Base-by-base conservation (phyloP, 1,140 invertebrate species). In the Platyscapa corneri region DNA sequence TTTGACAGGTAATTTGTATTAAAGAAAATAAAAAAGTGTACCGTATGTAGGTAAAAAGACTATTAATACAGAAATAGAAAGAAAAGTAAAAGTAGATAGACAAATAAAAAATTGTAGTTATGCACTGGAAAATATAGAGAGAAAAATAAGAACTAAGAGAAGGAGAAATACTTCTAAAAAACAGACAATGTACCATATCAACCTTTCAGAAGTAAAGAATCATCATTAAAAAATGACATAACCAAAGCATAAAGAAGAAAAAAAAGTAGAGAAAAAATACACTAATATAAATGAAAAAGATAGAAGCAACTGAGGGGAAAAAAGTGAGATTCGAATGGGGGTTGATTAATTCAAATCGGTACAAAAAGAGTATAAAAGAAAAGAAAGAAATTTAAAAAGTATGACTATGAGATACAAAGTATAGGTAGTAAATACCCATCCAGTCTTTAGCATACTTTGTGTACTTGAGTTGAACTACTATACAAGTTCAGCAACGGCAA, bases 351-450 rank as follows among this genome's bases (percentile, higher is more conserved):
- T 30, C 64, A 34, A 67, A 67, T 10, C 32, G 32, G n/a, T 16
- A 30, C 64, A 32, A 34, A 67, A 34, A 34, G 6, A 67, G 32
- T 10, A 32, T 34, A 32, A 6, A 67, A 65, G 14, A 64, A 79
- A 39, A 64, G 56, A 37, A 16, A 39, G 34, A 20, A n/a, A 7
- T 14, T 56, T 56, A 32, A 37, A 39, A 60, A 27, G 0, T 39
- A 64, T 39, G 53, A 27, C 56, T 60, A 60, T 23, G 56, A 56
- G 18, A 60, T 60, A 27, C 10, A 27, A 27, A 60, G 10, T 1
- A 1, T 60, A 23, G 27, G 20, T 16, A 60, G 56, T 49, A 27
- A 82, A 82, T 67, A 82, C 70, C 60, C 70, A 81, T n/a, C 27
- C 39, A 23, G 8, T 27, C 30, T 16, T 67, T 34, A 30, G 76